Evolutionary conservation across 2,888 invertebrate genomes (phyloP), one percentile per base, ranked within the genome.

Genomic region (Rhagonycha lutea): DNA sequence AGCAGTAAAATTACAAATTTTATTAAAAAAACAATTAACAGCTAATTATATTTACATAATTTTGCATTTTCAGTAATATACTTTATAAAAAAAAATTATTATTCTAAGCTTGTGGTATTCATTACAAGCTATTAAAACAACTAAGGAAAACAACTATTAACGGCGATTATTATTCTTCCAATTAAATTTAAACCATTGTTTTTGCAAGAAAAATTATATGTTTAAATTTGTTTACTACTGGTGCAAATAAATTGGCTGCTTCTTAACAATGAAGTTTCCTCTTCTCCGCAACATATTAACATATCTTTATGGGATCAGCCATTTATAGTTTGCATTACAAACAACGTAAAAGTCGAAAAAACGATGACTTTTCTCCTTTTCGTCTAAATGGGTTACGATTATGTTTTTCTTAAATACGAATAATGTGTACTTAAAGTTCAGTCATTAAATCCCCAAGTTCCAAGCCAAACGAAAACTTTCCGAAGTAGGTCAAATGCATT

Each of bases 401-500:
- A 47, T 47, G 47, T 47, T 47, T 47, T 47, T 47, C 47, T 47
- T 47, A 47, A 47, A 47, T 47, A 47, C n/a, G 47, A 47, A 47
- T 47, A 47, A 47, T 47, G 47, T 47, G 47, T 47, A 47, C 47
- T 47, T 47, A 47, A 47, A 47, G 47, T 47, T 47, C 47, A 47
- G 47, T 47, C 47, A 47, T 47, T 47, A 47, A 47, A 47, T 47
- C 47, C 47, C 47, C 47, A 47, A 47, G 47, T 47, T 47, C 47
- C 47, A 47, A 47, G 47, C 47, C 47, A 47, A n/a, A 67, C 71
- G 61, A 61, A 72, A 72, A 65, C 63, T 65, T 65, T 71, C 26
- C 62, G 60, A 80, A 79, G 61, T 78, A 77, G 79, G 79, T 80
- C 79, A 80, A 69, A 75, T 80, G 73, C 79, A 80, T 79, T 75